Evolutionary conservation across 2,113 vertebrate species (phyloP), one percentile per base, ranked within the genome.

Genomic region (Chinchilla lanigera): DNA sequence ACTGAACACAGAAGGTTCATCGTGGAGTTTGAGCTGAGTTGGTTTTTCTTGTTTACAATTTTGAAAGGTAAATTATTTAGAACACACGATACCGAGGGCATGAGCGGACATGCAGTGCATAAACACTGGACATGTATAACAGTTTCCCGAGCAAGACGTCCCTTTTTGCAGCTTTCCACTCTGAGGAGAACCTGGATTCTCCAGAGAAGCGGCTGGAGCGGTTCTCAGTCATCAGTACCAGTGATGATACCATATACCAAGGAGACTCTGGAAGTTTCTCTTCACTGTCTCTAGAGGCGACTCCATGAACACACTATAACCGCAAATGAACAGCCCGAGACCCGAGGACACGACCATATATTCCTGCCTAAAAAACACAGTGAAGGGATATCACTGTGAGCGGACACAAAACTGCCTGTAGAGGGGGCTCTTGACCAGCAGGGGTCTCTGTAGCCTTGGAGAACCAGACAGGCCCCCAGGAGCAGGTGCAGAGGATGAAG

Each of bases 271-370:
- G 38, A 73, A 26, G 71, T 38, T 20, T 8, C 9, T 9, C 2
- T 41, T 44, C 71, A 44, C 20, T 3, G 5, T 26, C 69, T 24
- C 38, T 20, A 26, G 38, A 73, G 71, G 41, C 38, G 11, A 44
- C 9, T 2, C 3, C 22, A 13, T 20, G 71, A 44, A 44, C 10
- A 5, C 38, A 2, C 71, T 75, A 22, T 75, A 41, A 44, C 38
- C 44, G 71, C 71, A 75, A 26, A 26, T 44, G 38, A 44, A 0
- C 71, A 41, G 10, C 10, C 38, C 26, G 71, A 44, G 38, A 41
- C 0, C 5, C 4, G 7, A 44, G 38, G 71, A 44, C 71, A 75
- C 1, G 1, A 22, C 22, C 11, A 0, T 44, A 22, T 13, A 73
- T 73, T 73, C 41, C 38, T 41, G 20, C 11, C n/a, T 6, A 13